Conservation (phyloP, 2,888 invertebrate genomes). For the Lasioglossum pauxillum region DNA sequence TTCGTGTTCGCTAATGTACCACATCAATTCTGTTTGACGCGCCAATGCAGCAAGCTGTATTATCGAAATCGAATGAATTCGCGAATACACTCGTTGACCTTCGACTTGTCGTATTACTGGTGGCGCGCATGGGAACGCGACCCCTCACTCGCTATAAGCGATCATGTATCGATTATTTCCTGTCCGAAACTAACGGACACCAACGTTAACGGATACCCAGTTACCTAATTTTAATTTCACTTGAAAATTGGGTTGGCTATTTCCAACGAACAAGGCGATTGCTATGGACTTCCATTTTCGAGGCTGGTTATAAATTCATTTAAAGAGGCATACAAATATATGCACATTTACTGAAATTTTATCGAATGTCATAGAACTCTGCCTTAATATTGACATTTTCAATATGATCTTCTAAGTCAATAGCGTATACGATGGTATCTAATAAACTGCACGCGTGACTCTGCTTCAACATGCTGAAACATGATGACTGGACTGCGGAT, state of each 20-base stretch:
- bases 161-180: not conserved
- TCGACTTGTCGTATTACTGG: not conserved
- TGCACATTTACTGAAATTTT: too few relatives aligned
- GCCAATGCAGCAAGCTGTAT: not conserved
- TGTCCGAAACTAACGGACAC: not conserved
- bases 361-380: too few relatives aligned
- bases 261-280: not conserved
- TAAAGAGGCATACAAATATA: too few relatives aligned
- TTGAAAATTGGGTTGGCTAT: not conserved
- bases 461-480: too few relatives aligned
- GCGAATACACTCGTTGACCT: not conserved
- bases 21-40: not conserved
- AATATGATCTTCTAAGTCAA: too few relatives aligned
- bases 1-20: conserved; percentile 8
- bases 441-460: too few relatives aligned
- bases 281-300: too few relatives aligned
- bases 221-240: not conserved
- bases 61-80: conserved; percentile 10
- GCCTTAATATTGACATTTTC: too few relatives aligned
- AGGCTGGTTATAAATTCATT: too few relatives aligned
- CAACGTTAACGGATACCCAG: not conserved
- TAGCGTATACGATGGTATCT: too few relatives aligned
- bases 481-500: too few relatives aligned
- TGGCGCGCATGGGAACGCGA: not conserved
- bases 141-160: not conserved